These are phyloP conservation scores for Enteromius argenteus DNA, from an alignment of 2,797 vertebrate genomes.

Conservation along the genomic window DNA sequence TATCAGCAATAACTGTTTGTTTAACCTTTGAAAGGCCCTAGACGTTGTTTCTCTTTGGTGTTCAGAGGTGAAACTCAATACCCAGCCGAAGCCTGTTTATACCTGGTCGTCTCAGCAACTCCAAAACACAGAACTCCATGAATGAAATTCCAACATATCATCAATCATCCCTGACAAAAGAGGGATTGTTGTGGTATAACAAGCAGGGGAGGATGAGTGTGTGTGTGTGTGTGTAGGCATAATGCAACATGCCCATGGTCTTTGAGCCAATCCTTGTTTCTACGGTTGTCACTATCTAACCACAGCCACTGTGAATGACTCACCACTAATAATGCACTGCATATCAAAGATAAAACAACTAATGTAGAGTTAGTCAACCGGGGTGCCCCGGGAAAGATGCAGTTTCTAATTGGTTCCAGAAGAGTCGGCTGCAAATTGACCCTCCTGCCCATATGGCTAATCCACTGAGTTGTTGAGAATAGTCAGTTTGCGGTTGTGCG, in stretches of 20 bases:
- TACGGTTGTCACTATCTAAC: slow-evolving; percentile 35
- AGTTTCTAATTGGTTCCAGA: slow-evolving; percentile 58
- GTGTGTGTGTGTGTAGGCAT: slow-evolving; percentile 26
- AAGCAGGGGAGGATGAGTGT: slow-evolving; percentile 65
- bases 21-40: slow-evolving; percentile 73
- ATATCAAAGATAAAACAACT: slow-evolving; percentile 51
- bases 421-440: slow-evolving; percentile 37
- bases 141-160: slow-evolving; percentile 76
- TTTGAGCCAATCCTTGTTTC: slow-evolving; percentile 11
- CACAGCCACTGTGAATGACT: slow-evolving; percentile 48
- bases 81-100: slow-evolving; percentile 66
- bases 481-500: slow-evolving; percentile 24
- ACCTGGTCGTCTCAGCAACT: slow-evolving; percentile 80
- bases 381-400: slow-evolving; percentile 36
- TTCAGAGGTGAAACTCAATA: slow-evolving; percentile 74
- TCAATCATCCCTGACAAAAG: slow-evolving; percentile 78
- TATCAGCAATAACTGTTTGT: slow-evolving; percentile 76
- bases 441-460: slow-evolving; percentile 33
- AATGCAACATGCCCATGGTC: slow-evolving; percentile 35
- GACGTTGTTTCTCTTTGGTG: slow-evolving; percentile 58
- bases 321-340: slow-evolving; percentile 41
- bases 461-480: slow-evolving; percentile 25
- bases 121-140: slow-evolving; percentile 70
- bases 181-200: slow-evolving; percentile 69
- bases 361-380: slow-evolving; percentile 51